Evolutionary conservation across 2,888 invertebrate species (phyloP), one percentile per base, ranked within the genome.

Genomic region (Neuroscelio doddi): DNA sequence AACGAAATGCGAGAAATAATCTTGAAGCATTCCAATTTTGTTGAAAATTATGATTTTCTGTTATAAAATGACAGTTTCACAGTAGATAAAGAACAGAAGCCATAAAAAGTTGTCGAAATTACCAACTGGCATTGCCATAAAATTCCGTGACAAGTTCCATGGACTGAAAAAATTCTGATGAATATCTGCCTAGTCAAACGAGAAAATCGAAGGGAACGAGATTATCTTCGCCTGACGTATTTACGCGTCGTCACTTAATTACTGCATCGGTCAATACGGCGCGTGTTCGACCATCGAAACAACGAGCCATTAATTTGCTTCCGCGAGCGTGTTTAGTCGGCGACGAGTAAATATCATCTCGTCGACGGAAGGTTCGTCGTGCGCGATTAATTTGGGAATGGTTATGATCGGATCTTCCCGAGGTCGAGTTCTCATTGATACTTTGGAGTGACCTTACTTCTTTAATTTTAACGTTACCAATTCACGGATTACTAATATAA

Each of bases 231-330:
- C 51, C 62, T 59, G 59, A 50, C 63, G 62, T 68, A 68, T 68
- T 68, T 68, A 59, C 64, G 39, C 52, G 52, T 59, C 75, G 77
- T 75, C 76, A 78, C 76, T 78, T 75, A 77, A 79, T 78, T 80
- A 78, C 74, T 73, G 71, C 61, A 69, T 68, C 68, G 68, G 78
- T 78, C 77, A 80, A 80, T 75, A 78, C 68, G 61, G 52, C 65
- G 63, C 68, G 65, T 57, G 69, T 68, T 47, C 70, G 64, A 61
- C 70, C 70, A 63, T 65, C 74, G 73, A 74, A 76, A 77, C 79
- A 78, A 75, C 77, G 74, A 64, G 59, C 77, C 79, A 79, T 80
- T 78, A 78, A 79, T 78, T 73, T 73, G 71, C 72, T 67, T 58
- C 64, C 61, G 69, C 66, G 65, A 51, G 58, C 70, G 61, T 76